Evolutionary conservation across 2,888 invertebrate species (phyloP).

Genomic region (Lasioglossum morio): DNA sequence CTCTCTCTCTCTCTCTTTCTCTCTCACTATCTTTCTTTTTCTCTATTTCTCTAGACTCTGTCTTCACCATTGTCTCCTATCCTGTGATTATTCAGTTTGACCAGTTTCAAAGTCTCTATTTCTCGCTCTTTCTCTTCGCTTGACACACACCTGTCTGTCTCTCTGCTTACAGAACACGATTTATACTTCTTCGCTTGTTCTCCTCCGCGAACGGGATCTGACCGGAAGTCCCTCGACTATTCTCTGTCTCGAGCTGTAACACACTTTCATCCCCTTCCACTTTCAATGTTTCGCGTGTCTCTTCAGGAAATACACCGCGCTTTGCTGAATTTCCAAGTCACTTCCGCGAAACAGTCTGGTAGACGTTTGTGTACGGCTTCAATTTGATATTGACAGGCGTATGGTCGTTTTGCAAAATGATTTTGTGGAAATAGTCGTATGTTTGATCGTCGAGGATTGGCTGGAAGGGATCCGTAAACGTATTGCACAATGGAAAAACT

Average conservation of each 20-base stretch:
- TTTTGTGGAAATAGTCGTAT: neutral
- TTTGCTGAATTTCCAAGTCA: neutral
- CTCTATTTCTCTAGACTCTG: conserved; percentile 65
- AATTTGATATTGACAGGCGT: neutral
- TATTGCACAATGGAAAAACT: neutral
- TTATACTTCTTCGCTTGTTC: conserved; percentile 52
- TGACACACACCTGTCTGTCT: conserved; percentile 27
- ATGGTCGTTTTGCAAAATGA: neutral
- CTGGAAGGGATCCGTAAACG: neutral
- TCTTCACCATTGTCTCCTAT: conserved; percentile 59
- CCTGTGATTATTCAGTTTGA: conserved; percentile 42
- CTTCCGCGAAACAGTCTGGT: neutral
- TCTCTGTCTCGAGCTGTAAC: neutral
- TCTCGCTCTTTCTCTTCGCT: conserved; percentile 17
- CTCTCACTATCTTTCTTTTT: conserved; percentile 38
- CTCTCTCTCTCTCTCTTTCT: conserved; percentile 56
- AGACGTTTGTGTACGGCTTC: neutral
- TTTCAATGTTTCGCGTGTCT: neutral
- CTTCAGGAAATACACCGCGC: neutral
- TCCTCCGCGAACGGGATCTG: conserved; percentile 18
- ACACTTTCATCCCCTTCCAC: neutral
- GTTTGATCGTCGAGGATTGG: neutral
- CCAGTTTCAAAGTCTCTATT: conserved; percentile 7
- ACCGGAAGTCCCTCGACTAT: conserved; percentile 5
- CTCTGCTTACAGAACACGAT: conserved; percentile 65